Conservation (phyloP, 2,888 invertebrate species). For the Dynastes maya region DNA sequence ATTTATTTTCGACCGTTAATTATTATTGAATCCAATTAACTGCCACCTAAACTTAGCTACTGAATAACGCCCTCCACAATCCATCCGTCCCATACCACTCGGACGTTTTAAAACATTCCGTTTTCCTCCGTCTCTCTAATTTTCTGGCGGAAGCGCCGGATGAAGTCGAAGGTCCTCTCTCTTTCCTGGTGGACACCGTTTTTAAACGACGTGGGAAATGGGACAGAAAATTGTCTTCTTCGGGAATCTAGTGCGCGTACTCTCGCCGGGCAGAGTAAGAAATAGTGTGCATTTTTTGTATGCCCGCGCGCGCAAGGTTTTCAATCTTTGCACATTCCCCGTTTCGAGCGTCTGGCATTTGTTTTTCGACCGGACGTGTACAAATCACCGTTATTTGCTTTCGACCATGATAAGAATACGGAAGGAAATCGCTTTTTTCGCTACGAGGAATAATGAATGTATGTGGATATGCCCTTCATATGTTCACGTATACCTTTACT, state of each 20-base stretch:
- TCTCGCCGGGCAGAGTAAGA: conserved; percentile 55
- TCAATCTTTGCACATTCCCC: conserved; percentile 70
- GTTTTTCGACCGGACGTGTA: conserved; percentile 69
- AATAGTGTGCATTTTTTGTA: conserved; percentile 70
- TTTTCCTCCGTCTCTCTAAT: conserved; percentile 2
- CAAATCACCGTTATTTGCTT: conserved; percentile 71
- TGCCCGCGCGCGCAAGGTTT: conserved; percentile 61
- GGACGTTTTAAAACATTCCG: conserved; percentile 38
- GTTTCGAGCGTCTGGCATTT: conserved; percentile 65
- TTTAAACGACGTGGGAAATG: conserved; percentile 70
- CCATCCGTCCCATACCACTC: conserved; percentile 54
- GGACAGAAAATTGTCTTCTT: conserved; percentile 72
- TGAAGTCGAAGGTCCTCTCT: conserved; percentile 1
- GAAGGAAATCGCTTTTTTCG: conserved; percentile 51
- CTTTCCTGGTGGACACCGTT: conserved; percentile 45
- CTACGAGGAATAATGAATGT: conserved; percentile 29
- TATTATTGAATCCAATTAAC: conserved; percentile 69
- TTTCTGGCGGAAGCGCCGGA: conserved; percentile 31
- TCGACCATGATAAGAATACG: conserved; percentile 69
- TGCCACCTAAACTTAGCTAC: conserved; percentile 66
- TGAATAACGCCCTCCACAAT: background rate
- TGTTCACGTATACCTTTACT: conserved; percentile 25
- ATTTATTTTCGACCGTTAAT: conserved; percentile 68
- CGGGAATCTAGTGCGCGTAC: conserved; percentile 49
- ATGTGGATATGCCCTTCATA: conserved; percentile 12